Evolutionary conservation across 2,113 vertebrate species (phyloP).

Genomic region (Solea senegalensis): DNA sequence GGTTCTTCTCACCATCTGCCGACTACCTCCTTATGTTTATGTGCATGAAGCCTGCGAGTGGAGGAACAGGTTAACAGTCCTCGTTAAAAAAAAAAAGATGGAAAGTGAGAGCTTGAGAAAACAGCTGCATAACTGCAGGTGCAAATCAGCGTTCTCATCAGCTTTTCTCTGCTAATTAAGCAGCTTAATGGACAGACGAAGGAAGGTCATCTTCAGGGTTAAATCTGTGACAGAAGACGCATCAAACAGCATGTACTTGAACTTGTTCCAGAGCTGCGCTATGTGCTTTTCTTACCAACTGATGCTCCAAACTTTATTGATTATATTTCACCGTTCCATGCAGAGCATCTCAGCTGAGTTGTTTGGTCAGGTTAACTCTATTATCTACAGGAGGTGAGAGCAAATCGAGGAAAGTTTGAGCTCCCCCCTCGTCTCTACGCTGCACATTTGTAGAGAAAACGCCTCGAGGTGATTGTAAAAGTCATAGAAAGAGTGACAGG

Average conservation of each 20-base stretch:
- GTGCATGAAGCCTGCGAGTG: background rate
- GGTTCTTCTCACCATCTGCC: constrained; percentile 35
- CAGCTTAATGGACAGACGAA: constrained; percentile 59
- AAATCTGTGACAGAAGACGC: constrained; percentile 14
- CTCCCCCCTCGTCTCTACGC: background rate
- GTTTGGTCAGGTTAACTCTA: background rate
- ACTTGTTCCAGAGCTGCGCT: constrained; percentile 14
- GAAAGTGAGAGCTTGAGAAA: constrained; percentile 11
- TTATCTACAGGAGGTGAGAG: background rate
- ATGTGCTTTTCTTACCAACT: constrained; percentile 20
- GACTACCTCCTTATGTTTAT: background rate
- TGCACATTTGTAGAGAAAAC: background rate
- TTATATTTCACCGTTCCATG: constrained; percentile 33
- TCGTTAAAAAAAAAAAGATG: constrained; percentile 7
- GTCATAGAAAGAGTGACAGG: constrained; percentile 28
- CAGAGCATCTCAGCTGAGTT: constrained; percentile 6
- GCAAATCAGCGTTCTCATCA: constrained; percentile 48
- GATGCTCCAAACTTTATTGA: constrained; percentile 21
- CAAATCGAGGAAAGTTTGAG: background rate
- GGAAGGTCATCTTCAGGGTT: constrained; percentile 48
- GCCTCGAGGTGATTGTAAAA: constrained; percentile 7
- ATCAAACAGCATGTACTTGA: constrained; percentile 4
- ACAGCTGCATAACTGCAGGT: constrained; percentile 62
- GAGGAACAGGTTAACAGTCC: constrained; percentile 7
- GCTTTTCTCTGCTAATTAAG: constrained; percentile 53